These are phyloP conservation scores for Eleutherodactylus coqui DNA, from an alignment of 2,797 vertebrate genomes.

Conservation along the genomic window DNA sequence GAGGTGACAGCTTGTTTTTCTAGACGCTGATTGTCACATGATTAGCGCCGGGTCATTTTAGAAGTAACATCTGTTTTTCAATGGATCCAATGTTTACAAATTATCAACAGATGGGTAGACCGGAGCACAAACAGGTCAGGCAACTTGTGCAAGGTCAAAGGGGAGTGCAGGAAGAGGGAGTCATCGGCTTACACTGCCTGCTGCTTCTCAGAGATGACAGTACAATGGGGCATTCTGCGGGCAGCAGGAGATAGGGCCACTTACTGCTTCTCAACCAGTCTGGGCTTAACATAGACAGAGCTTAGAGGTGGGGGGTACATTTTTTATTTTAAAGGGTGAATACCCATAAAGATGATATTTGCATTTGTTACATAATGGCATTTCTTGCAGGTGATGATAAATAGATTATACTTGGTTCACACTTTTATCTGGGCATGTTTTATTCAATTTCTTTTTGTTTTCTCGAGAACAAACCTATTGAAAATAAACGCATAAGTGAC, in stretches of 20 bases:
- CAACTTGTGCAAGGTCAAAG: conserved; percentile 57
- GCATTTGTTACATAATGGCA: too few relatives aligned
- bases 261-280: not conserved
- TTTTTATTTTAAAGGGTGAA: too few relatives aligned
- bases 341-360: too few relatives aligned
- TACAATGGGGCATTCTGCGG: conserved; percentile 26
- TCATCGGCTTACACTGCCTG: conserved; percentile 30
- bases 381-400: too few relatives aligned
- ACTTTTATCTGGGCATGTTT: too few relatives aligned
- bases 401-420: too few relatives aligned
- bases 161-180: conserved; percentile 45
- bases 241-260: not conserved
- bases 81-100: conserved; percentile 61
- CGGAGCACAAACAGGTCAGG: conserved; percentile 55
- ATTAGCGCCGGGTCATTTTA: conserved; percentile 48
- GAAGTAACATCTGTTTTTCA: conserved; percentile 58
- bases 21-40: conserved; percentile 49
- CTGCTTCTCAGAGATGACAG: conserved; percentile 17
- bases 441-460: too few relatives aligned
- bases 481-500: too few relatives aligned
- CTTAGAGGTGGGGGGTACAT: too few relatives aligned
- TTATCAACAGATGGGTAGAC: conserved; percentile 59
- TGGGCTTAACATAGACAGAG: not conserved
- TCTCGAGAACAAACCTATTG: too few relatives aligned
- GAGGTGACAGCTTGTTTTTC: conserved; percentile 52